These are phyloP conservation scores for Phanerotoma sp. DNA, from an alignment of 2,888 invertebrate species.

Conservation along the genomic window DNA sequence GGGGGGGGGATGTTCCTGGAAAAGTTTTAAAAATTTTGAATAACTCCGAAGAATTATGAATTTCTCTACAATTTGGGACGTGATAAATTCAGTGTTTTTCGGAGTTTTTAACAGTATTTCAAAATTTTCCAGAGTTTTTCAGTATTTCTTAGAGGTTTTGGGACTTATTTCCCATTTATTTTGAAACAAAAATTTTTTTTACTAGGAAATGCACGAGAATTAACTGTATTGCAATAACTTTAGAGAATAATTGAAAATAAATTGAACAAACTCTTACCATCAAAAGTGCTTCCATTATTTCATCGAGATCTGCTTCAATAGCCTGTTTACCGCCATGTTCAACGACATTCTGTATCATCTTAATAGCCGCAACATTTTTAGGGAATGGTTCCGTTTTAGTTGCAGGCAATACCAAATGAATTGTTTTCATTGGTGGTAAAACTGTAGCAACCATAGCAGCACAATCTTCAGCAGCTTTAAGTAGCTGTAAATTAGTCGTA, in stretches of 20 bases:
- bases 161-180: too few species aligned
- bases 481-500: constrained; percentile 60
- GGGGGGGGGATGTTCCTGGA: too few species aligned
- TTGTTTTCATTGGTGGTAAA: constrained; percentile 77
- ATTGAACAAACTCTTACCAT: constrained; percentile 64
- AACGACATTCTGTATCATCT: constrained; percentile 84
- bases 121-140: too few species aligned
- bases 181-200: too few species aligned
- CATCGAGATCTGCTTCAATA: constrained; percentile 72
- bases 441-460: constrained; percentile 75
- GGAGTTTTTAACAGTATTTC: too few species aligned
- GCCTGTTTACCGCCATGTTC: constrained; percentile 74
- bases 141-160: too few species aligned
- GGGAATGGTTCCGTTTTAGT: constrained; percentile 87
- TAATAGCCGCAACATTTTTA: constrained; percentile 87
- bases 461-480: constrained; percentile 84
- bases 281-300: constrained; percentile 86
- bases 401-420: constrained; percentile 77
- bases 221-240: too few species aligned
- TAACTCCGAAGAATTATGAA: too few species aligned
- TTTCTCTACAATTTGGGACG: too few species aligned
- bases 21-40: constrained; percentile 8
- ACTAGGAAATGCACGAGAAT: not conserved
- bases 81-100: too few species aligned
- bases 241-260: not conserved